A percentile compares a stretch with the other conserved stretches of the same genome.
These are phyloP conservation scores for Nycticryphes semicollaris DNA, from an alignment of 2,113 vertebrate genomes.

Conservation along the genomic window DNA sequence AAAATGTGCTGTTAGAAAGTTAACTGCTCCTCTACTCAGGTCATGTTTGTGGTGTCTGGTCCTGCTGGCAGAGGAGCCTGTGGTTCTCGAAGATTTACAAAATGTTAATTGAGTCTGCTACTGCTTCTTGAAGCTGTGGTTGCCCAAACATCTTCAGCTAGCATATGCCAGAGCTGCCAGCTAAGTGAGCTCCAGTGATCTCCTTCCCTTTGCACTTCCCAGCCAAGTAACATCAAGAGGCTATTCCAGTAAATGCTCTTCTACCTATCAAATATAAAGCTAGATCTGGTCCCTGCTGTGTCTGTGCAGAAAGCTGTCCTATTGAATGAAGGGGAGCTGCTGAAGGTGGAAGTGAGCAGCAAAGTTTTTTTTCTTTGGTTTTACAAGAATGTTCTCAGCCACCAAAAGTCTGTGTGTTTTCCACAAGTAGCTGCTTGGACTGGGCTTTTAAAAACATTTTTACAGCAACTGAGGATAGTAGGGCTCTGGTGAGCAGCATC, in stretches of 20 bases:
- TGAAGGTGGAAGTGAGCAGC: not conserved
- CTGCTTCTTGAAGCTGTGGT: not conserved
- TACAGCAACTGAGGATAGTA: not conserved
- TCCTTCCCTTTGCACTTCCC: not conserved
- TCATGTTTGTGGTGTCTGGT: not conserved
- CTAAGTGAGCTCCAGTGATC: not conserved
- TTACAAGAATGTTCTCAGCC: too few species aligned
- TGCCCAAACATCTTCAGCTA: not conserved
- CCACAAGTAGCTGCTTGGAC: not conserved
- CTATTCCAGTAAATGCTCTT: not conserved
- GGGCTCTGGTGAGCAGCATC: not conserved
- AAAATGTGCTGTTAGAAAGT: not conserved
- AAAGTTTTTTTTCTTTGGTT: not conserved
- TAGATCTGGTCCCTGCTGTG: fast-evolving
- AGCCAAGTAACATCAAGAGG: not conserved
- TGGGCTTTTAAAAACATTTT: not conserved
- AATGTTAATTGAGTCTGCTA: not conserved
- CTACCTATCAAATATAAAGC: not conserved
- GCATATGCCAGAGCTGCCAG: not conserved
- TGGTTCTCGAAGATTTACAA: not conserved
- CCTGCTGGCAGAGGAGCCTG: not conserved
- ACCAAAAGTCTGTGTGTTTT: not conserved
- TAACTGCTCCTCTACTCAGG: not conserved
- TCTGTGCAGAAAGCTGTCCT: not conserved
- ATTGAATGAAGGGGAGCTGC: not conserved